Conservation (phyloP, 1,140 invertebrate species). For the Cephus cinctus region DNA sequence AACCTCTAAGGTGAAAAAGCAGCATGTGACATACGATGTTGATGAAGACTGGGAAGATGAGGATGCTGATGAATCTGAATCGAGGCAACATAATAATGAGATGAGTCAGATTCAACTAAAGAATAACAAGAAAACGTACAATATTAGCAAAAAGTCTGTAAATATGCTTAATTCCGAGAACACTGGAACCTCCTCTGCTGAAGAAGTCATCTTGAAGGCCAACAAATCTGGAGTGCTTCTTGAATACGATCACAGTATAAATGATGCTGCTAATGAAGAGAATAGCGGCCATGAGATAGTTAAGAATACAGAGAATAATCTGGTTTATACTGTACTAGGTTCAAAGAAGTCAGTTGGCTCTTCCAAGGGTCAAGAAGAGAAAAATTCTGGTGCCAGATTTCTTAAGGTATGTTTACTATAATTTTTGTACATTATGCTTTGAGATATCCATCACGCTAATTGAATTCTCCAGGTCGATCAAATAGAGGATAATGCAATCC, state of each 20-base stretch:
- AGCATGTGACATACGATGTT: constrained; percentile 36
- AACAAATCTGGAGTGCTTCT: constrained; percentile 15
- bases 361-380: constrained; percentile 24
- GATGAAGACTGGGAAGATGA: constrained; percentile 51
- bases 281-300: constrained; percentile 40
- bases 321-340: constrained; percentile 51
- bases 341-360: constrained; percentile 39
- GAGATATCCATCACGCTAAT: no score
- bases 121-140: constrained; percentile 1
- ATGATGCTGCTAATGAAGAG: neutral
- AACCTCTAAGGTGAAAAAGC: constrained; percentile 14
- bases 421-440: no score
- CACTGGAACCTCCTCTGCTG: constrained; percentile 4
- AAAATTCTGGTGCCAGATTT: constrained; percentile 23
- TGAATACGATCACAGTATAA: neutral
- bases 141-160: constrained; percentile 14
- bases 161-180: constrained; percentile 14
- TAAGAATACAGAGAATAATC: constrained; percentile 48
- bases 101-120: constrained; percentile 17
- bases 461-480: constrained; percentile 36
- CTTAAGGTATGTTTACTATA: constrained; percentile 45
- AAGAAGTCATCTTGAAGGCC: constrained; percentile 16
- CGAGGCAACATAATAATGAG: constrained; percentile 15
- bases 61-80: constrained; percentile 42
- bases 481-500: constrained; percentile 38